Conservation (phyloP, 2,113 vertebrate species). For the Telmatochromis brichardi region DNA sequence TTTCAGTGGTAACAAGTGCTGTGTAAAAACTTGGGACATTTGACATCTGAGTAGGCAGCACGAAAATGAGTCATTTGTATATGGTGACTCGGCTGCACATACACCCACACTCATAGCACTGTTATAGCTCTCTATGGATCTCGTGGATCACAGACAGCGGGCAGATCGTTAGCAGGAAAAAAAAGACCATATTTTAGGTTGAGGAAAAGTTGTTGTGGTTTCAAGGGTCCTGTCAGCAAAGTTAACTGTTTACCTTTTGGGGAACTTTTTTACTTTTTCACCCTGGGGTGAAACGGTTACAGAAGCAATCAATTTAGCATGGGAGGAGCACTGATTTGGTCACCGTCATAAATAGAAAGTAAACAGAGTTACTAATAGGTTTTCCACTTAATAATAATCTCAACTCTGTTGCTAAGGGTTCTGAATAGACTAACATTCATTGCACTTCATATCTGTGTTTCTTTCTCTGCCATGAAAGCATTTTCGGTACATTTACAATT, state of each 20-base stretch:
- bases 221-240: neutral
- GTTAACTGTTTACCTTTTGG: neutral
- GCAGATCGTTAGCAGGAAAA: neutral
- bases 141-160: neutral
- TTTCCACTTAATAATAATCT: neutral
- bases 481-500: neutral
- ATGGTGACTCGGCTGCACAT: neutral
- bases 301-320: neutral
- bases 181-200: neutral
- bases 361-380: neutral
- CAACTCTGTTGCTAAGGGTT: neutral
- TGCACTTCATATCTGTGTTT: neutral
- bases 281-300: neutral
- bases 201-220: neutral
- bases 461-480: neutral
- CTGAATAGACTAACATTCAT: neutral
- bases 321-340: neutral
- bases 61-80: slow-evolving; percentile 1
- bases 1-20: slow-evolving; percentile 4
- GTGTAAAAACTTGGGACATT: neutral
- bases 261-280: neutral
- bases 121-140: slow-evolving; percentile 3
- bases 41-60: neutral
- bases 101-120: neutral
- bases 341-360: neutral